Conservation (phyloP, 92 coral and sea anemone genomes). For the Palythoa grandiflora region DNA sequence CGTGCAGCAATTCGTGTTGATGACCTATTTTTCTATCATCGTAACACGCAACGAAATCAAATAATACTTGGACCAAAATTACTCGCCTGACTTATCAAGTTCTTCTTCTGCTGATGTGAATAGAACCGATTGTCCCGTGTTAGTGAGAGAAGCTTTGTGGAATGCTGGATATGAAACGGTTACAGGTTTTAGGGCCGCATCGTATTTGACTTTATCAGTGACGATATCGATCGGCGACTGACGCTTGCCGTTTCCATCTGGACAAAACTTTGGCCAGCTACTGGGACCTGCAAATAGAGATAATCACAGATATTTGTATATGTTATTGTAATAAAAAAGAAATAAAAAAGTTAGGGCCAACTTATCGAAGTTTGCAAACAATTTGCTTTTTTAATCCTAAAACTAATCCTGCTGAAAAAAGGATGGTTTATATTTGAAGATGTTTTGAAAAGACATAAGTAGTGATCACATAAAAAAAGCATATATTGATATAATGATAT, state of each 20-base stretch:
- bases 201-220: slow-evolving; percentile 59
- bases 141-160: slow-evolving; percentile 25
- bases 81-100: slow-evolving; percentile 42
- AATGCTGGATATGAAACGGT: slow-evolving; percentile 53
- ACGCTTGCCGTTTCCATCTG: slow-evolving; percentile 70
- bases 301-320: neutral
- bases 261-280: slow-evolving; percentile 72
- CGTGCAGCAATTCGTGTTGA: too few relatives aligned
- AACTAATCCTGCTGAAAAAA: too few relatives aligned
- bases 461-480: neutral
- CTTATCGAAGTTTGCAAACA: neutral
- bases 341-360: neutral
- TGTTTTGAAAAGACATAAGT: too few relatives aligned
- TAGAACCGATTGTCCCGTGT: slow-evolving; percentile 49
- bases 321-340: neutral
- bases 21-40: too few relatives aligned
- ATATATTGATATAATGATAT: neutral
- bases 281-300: slow-evolving; percentile 64
- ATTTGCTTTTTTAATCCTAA: neutral
- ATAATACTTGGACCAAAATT: neutral
- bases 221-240: slow-evolving; percentile 93
- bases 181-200: slow-evolving; percentile 60
- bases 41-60: too few relatives aligned
- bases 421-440: too few relatives aligned
- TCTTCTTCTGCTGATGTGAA: slow-evolving; percentile 37